phyloP scores from a whole-genome alignment of 1,140 invertebrate genomes.

The Pentalonia nigronervosa region DNA sequence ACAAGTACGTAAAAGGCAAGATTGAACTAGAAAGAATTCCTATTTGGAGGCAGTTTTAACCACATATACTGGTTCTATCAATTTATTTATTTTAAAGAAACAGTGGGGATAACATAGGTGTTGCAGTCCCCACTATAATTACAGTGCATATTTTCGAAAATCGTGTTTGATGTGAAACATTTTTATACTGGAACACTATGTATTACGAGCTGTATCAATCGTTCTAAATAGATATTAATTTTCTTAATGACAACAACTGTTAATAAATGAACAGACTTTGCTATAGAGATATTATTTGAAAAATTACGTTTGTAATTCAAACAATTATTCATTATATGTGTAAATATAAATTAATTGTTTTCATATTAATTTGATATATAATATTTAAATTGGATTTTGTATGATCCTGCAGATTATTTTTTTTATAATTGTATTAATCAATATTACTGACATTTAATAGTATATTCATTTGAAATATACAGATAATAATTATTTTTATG shows the following conservation, averaged over 20 bases:
- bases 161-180: neutral
- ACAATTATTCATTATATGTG: neutral
- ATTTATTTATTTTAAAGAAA: neutral
- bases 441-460: neutral
- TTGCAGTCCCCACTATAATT: neutral
- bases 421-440: neutral
- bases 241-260: neutral
- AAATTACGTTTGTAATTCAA: neutral
- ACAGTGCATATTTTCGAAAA: neutral
- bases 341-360: neutral
- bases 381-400: neutral
- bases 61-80: neutral
- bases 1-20: slow-evolving; percentile 6
- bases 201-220: neutral
- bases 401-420: neutral
- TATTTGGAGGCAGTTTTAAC: neutral
- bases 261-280: neutral
- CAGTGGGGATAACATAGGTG: neutral
- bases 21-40: neutral
- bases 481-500: neutral
- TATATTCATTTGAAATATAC: neutral
- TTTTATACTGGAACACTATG: neutral
- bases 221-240: neutral
- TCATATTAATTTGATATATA: neutral
- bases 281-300: neutral